Percentiles rank a stretch among this genome's conserved stretches.
Evolutionary conservation across 2,888 invertebrate species (phyloP).

Genomic region (Macrophya alboannulata): DNA sequence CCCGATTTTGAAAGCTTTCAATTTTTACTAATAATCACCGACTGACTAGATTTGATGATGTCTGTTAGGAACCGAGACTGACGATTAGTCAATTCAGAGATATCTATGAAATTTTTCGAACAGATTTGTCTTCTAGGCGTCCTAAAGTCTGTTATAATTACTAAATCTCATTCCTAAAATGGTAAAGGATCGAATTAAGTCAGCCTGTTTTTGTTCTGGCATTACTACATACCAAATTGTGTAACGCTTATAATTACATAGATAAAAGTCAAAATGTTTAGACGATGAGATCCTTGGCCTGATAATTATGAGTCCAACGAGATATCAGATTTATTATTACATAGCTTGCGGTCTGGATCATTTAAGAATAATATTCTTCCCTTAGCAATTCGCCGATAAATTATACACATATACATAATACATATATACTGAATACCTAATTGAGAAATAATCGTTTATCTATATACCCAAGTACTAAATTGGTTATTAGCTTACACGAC

Average conservation of each 20-base stretch:
- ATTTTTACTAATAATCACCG: background rate
- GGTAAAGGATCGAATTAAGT: background rate
- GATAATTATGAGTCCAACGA: background rate
- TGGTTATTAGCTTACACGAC: background rate
- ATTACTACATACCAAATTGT: background rate
- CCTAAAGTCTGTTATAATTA: background rate
- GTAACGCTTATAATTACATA: background rate
- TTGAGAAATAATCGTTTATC: slow-evolving; percentile 12
- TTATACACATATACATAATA: slow-evolving; percentile 5
- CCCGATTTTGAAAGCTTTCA: background rate
- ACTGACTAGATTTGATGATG: background rate
- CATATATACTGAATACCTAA: background rate
- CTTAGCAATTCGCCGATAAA: slow-evolving; percentile 33
- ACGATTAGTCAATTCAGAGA: no score
- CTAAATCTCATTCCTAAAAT: background rate
- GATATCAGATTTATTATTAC: background rate
- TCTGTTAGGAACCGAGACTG: no score
- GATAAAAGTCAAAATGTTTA: background rate
- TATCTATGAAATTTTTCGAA: background rate
- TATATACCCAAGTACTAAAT: background rate
- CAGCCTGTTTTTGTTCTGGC: background rate
- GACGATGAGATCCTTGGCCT: background rate
- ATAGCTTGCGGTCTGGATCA: background rate
- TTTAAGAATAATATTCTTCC: background rate
- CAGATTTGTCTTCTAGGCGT: background rate